Conservation (phyloP, 2,888 invertebrate species). For the Sialis lutaria region DNA sequence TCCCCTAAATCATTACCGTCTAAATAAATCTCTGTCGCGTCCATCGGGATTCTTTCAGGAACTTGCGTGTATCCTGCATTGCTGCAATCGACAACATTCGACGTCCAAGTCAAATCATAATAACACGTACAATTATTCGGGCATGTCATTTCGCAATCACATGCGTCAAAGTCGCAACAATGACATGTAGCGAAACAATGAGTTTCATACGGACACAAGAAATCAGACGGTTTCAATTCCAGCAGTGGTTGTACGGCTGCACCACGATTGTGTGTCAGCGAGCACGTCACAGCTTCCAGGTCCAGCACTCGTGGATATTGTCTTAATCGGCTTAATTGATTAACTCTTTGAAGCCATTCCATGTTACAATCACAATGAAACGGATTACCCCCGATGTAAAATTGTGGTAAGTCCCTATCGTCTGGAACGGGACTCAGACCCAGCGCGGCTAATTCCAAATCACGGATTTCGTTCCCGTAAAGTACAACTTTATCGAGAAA, state of each 20-base stretch:
- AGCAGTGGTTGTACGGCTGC: constrained; percentile 45
- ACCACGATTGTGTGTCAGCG: constrained; percentile 46
- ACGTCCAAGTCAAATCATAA: constrained; percentile 72
- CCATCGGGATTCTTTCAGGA: constrained; percentile 71
- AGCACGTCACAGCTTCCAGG: constrained; percentile 60
- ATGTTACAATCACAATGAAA: constrained; percentile 73
- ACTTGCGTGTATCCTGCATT: constrained; percentile 55
- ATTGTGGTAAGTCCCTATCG: constrained; percentile 54
- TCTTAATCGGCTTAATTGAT: constrained; percentile 51
- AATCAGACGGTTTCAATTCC: constrained; percentile 54
- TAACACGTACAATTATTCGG: constrained; percentile 74
- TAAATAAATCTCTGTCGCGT: constrained; percentile 73
- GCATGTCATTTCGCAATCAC: constrained; percentile 84
- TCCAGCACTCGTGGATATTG: constrained; percentile 68
- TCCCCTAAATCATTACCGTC: constrained; percentile 67
- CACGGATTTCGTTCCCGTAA: constrained; percentile 54
- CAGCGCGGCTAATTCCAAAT: constrained; percentile 53
- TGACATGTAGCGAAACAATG: constrained; percentile 76
- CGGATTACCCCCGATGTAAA: constrained; percentile 68
- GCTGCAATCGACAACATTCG: constrained; percentile 72
- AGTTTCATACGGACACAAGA: constrained; percentile 63
- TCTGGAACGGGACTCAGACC: constrained; percentile 45
- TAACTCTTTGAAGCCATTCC: constrained; percentile 71
- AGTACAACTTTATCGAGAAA: constrained; percentile 60
- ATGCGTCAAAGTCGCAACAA: constrained; percentile 81